phyloP scores from a whole-genome alignment of 2,888 invertebrate genomes.

The Microplitis manilae region DNA sequence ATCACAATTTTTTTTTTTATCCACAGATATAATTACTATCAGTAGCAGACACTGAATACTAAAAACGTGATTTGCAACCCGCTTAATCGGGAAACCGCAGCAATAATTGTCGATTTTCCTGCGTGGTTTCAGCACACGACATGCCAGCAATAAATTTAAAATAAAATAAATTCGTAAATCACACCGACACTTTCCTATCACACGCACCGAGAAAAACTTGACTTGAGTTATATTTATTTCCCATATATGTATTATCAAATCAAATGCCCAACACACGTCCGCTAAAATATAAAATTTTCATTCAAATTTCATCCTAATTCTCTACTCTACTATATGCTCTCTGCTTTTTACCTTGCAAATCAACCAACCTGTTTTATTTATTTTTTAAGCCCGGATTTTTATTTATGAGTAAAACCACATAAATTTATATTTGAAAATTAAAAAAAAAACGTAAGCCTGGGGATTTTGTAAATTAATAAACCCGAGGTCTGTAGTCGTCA shows the following conservation, averaged over 20 bases:
- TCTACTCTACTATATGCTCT: neutral
- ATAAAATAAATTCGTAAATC: constrained; percentile 33
- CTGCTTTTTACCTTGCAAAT: neutral
- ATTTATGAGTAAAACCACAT: neutral
- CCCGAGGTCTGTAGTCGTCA: neutral
- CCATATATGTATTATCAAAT: neutral
- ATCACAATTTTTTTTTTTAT: neutral
- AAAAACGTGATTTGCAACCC: constrained; percentile 6
- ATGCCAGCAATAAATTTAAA: constrained; percentile 22
- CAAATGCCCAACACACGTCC: neutral
- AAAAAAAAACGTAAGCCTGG: no score
- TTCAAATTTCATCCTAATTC: neutral
- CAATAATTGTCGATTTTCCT: constrained; percentile 10
- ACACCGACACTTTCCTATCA: constrained; percentile 30
- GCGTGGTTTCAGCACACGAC: constrained; percentile 17
- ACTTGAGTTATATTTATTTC: no score
- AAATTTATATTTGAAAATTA: neutral
- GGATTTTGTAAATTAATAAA: neutral
- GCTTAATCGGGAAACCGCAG: constrained; percentile 16
- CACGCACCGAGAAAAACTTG: neutral
- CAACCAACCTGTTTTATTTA: neutral
- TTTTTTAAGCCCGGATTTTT: neutral
- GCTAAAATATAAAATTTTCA: neutral
- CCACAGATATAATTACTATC: neutral
- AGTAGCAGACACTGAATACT: neutral